Evolutionary conservation across 1,140 invertebrate genomes (phyloP).

Genomic region (Cyclina sinensis): DNA sequence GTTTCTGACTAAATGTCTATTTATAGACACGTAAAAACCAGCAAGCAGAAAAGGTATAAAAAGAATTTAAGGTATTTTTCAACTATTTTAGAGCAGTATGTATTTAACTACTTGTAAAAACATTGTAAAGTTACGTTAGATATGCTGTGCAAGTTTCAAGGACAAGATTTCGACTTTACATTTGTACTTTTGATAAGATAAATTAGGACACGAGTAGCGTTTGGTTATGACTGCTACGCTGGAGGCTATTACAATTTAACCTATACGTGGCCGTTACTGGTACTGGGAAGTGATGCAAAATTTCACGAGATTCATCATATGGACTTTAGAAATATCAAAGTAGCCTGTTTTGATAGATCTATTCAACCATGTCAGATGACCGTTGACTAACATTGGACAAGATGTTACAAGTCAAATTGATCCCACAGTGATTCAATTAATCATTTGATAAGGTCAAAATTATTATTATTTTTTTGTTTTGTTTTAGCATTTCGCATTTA

Average conservation of each 20-base stretch:
- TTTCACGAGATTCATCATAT: slow-evolving; percentile 19
- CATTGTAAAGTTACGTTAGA: not conserved
- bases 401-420: not conserved
- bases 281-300: not conserved
- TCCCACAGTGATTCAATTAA: not conserved
- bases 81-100: not conserved
- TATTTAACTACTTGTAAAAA: not conserved
- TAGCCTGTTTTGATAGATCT: not conserved
- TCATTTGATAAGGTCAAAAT: not conserved
- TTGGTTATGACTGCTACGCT: not conserved
- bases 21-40: not conserved
- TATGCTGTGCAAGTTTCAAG: no score
- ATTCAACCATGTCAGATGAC: not conserved
- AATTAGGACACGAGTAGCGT: not conserved
- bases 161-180: no score
- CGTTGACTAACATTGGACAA: not conserved
- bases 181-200: not conserved
- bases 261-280: not conserved
- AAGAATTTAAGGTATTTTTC: no score
- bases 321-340: not conserved
- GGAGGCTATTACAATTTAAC: not conserved
- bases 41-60: not conserved
- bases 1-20: slow-evolving; percentile 22
- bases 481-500: no score
- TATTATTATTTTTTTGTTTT: no score